Conservation (phyloP, 2,113 vertebrate genomes). For the Rhinopomastus cyanomelas region DNA sequence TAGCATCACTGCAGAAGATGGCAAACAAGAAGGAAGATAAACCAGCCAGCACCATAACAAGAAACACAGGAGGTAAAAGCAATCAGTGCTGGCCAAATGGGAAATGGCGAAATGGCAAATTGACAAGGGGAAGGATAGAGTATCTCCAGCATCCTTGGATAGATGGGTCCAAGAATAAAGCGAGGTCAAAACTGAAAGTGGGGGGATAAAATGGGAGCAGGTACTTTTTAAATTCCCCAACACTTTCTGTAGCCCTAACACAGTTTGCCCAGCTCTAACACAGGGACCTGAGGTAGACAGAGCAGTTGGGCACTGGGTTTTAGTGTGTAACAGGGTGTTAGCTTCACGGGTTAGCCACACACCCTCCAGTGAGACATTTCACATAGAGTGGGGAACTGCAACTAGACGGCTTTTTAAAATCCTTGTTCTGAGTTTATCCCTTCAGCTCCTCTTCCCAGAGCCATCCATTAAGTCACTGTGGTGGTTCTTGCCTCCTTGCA, state of each 20-base stretch:
- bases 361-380: background rate
- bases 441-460: background rate
- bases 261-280: background rate
- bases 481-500: background rate
- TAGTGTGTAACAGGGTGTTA: background rate
- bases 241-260: background rate
- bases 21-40: background rate
- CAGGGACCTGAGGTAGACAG: background rate
- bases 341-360: background rate
- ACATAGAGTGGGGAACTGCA: background rate
- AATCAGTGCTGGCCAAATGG: background rate
- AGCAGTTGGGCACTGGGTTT: background rate
- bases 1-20: background rate
- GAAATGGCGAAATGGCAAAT: background rate
- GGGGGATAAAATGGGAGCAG: background rate
- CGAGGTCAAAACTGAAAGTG: background rate
- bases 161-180: background rate
- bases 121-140: background rate
- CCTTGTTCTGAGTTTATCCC: background rate
- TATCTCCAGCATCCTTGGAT: background rate
- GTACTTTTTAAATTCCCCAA: background rate
- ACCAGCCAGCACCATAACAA: background rate
- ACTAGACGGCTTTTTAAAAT: background rate
- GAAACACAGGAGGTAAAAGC: background rate
- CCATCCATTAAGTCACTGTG: background rate